Evolutionary conservation across 2,888 invertebrate genomes (phyloP).

Genomic region (Caenorhabditis japonica): DNA sequence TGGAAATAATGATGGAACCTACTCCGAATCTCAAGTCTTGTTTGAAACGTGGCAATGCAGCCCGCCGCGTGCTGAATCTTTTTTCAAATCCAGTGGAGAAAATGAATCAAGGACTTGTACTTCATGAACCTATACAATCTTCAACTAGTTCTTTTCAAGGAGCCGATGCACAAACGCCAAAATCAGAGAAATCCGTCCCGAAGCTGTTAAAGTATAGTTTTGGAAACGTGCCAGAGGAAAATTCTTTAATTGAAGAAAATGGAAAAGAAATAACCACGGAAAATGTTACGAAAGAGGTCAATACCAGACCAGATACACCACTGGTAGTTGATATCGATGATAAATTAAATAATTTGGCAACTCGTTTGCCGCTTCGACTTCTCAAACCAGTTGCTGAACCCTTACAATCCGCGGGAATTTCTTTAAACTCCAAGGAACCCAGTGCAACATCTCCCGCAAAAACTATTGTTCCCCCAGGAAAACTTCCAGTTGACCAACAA

Average conservation of each 20-base stretch:
- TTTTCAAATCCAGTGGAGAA: background rate
- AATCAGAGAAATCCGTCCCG: background rate
- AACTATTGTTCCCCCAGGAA: conserved; percentile 15
- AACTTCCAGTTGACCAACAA: conserved; percentile 29
- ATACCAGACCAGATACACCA: no score
- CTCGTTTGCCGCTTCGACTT: no score
- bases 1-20: conserved; percentile 20
- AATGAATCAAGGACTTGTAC: no score
- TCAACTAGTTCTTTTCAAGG: no score
- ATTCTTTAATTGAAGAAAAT: background rate
- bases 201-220: background rate
- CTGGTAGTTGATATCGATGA: no score
- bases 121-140: no score
- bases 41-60: background rate
- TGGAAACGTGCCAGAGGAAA: background rate
- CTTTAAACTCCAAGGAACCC: background rate
- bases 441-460: background rate
- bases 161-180: background rate
- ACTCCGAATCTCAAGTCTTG: conserved; percentile 17
- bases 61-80: conserved; percentile 13
- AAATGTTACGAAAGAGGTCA: no score
- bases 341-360: no score
- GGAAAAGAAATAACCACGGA: background rate
- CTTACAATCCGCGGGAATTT: background rate
- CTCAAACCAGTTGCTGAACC: background rate